These are phyloP conservation scores for Anodontia alba DNA, from an alignment of 2,888 invertebrate genomes.

Conservation along the genomic window DNA sequence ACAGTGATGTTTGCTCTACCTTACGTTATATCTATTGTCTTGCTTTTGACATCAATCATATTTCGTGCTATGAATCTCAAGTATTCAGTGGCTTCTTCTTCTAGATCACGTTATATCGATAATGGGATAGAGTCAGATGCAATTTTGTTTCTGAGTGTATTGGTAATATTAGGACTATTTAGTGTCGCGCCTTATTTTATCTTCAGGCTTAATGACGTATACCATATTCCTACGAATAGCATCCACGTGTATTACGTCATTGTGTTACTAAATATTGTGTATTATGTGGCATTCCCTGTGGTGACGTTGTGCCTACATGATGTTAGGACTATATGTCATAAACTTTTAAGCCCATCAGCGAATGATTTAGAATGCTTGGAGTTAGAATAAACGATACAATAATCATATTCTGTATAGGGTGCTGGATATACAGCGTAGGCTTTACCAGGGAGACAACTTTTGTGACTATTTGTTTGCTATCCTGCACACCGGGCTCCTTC, in stretches of 20 bases:
- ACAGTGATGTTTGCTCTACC: slow-evolving; percentile 54
- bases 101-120: not conserved
- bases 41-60: slow-evolving; percentile 47
- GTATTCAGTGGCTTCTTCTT: not conserved
- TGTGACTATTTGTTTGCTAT: too few species aligned
- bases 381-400: not conserved
- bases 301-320: slow-evolving; percentile 47
- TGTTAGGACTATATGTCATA: slow-evolving; percentile 31
- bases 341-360: not conserved
- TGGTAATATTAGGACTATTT: slow-evolving; percentile 49
- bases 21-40: slow-evolving; percentile 50
- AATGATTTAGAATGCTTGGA: not conserved
- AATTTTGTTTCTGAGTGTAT: slow-evolving; percentile 46
- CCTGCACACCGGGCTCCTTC: too few species aligned
- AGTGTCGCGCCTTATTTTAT: slow-evolving; percentile 45
- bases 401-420: too few species aligned
- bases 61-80: slow-evolving; percentile 24
- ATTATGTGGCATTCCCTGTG: slow-evolving; percentile 52
- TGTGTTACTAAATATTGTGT: slow-evolving; percentile 37
- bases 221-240: slow-evolving; percentile 20
- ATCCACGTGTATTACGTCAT: slow-evolving; percentile 37
- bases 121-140: slow-evolving; percentile 8
- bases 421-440: too few species aligned
- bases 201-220: slow-evolving; percentile 35
- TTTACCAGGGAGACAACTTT: too few species aligned